Percentiles rank a stretch among this genome's conserved stretches.
phyloP scores from a whole-genome alignment of 2,797 vertebrate species.

The Phataginus tricuspis region DNA sequence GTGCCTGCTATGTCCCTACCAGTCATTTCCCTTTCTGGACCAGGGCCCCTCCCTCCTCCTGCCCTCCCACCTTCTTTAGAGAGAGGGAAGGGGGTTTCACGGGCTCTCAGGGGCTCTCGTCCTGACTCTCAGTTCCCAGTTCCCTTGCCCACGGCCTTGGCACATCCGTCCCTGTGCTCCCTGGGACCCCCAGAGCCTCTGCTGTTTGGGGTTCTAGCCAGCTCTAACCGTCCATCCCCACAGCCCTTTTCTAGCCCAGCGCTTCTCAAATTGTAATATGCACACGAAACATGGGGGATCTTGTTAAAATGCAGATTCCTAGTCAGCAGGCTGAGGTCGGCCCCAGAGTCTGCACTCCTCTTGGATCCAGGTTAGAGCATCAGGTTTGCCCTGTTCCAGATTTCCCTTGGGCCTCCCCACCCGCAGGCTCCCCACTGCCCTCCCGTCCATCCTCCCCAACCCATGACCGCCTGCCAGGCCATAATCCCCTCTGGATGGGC shows the following conservation, averaged over 20 bases:
- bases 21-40: neutral
- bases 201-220: neutral
- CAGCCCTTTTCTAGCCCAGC: neutral
- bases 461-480: neutral
- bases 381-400: neutral
- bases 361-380: neutral
- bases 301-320: neutral
- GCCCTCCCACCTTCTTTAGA: neutral
- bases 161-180: neutral
- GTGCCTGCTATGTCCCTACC: neutral
- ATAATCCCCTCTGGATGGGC: neutral
- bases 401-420: neutral
- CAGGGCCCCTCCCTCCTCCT: rapidly evolving
- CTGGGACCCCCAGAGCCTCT: neutral
- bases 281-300: neutral
- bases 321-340: neutral
- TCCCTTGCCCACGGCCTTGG: neutral
- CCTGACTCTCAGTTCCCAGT: neutral
- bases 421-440: rapidly evolving
- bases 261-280: neutral
- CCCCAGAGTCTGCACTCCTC: neutral
- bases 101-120: neutral
- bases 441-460: neutral
- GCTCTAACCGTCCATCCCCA: neutral
- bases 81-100: neutral